Evolutionary conservation across 2,888 invertebrate genomes (phyloP).

Genomic region (Nephrocerus scutellatus): DNA sequence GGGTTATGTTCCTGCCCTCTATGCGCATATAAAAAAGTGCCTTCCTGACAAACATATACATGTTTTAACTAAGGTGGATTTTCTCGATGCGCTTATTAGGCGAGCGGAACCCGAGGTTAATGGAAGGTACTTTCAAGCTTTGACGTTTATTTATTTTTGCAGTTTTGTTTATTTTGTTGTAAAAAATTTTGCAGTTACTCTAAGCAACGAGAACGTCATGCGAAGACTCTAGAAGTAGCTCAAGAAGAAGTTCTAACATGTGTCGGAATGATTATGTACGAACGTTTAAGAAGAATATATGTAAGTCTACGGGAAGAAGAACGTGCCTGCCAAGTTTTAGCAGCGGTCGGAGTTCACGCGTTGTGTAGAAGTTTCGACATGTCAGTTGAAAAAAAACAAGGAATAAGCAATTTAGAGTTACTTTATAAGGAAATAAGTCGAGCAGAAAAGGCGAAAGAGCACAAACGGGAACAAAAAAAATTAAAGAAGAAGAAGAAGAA

Average conservation of each 20-base stretch:
- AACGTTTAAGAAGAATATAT: slow-evolving; percentile 79
- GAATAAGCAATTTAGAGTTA: slow-evolving; percentile 80
- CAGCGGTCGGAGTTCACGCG: slow-evolving; percentile 81
- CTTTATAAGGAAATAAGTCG: slow-evolving; percentile 81
- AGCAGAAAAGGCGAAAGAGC: slow-evolving; percentile 77
- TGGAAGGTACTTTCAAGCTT: slow-evolving; percentile 55
- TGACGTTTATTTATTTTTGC: neutral
- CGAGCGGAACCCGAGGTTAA: slow-evolving; percentile 87
- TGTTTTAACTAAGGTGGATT: slow-evolving; percentile 79
- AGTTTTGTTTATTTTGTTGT: neutral
- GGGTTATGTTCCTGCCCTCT: slow-evolving; percentile 80
- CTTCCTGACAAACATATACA: slow-evolving; percentile 81
- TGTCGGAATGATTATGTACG: slow-evolving; percentile 87
- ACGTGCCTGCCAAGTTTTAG: slow-evolving; percentile 87
- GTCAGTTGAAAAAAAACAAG: slow-evolving; percentile 81
- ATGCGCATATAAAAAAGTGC: slow-evolving; percentile 80
- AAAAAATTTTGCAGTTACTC: slow-evolving; percentile 41
- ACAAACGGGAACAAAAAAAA: slow-evolving; percentile 81
- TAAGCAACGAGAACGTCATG: slow-evolving; percentile 82
- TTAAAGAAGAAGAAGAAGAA: slow-evolving; percentile 71
- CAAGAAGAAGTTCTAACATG: slow-evolving; percentile 95
- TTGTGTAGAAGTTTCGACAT: slow-evolving; percentile 84
- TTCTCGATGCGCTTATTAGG: slow-evolving; percentile 78
- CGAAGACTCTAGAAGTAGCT: slow-evolving; percentile 93
- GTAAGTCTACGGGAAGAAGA: slow-evolving; percentile 84